Evolutionary conservation across 1,140 invertebrate species (phyloP).

Genomic region (Hydropsyche tenuis): DNA sequence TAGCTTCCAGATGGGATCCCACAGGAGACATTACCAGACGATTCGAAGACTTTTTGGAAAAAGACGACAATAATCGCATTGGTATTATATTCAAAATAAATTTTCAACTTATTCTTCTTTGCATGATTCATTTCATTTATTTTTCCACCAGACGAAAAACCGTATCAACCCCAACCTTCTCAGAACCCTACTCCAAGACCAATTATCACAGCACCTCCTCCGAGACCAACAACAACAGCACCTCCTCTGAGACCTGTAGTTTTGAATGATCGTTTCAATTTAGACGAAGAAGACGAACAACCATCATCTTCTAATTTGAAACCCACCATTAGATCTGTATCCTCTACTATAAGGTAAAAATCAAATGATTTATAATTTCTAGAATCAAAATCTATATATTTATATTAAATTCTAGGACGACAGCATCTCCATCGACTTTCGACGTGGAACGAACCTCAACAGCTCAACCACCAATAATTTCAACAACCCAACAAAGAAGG

Average conservation of each 20-base stretch:
- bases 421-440: conserved; percentile 10
- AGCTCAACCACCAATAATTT: not conserved
- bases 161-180: too few relatives aligned
- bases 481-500: not conserved
- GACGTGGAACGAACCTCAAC: not conserved
- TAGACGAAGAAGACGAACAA: conserved; percentile 31
- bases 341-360: conserved; percentile 28
- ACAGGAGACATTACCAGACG: conserved; percentile 62
- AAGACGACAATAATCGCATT: conserved; percentile 56
- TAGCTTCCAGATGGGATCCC: conserved; percentile 66
- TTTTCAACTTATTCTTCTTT: too few relatives aligned
- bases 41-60: conserved; percentile 60
- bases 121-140: too few relatives aligned
- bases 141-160: too few relatives aligned
- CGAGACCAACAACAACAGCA: not conserved
- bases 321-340: conserved; percentile 37
- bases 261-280: conserved; percentile 32
- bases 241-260: conserved; percentile 23
- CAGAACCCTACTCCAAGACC: too few relatives aligned
- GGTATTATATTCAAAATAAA: conserved; percentile 23
- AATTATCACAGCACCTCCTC: too few relatives aligned
- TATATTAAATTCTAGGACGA: not conserved
- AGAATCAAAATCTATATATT: not conserved
- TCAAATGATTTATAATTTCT: not conserved
- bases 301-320: conserved; percentile 32